Conservation (phyloP, 1,140 invertebrate species). For the Kradibia gibbosae region DNA sequence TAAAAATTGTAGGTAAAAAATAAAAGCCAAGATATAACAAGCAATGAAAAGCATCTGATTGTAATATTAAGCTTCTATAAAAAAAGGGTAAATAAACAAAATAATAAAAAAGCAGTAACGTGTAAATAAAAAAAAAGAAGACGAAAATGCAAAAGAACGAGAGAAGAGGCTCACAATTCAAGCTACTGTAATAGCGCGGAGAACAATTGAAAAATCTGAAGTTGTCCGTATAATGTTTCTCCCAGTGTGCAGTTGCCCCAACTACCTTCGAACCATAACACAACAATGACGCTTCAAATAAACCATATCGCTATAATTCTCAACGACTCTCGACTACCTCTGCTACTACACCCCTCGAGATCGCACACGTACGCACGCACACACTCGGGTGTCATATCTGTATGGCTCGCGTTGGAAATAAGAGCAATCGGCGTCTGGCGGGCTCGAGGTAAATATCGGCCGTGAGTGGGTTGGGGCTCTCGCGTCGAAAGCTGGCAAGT, state of each 20-base stretch:
- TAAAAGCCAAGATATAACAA: no score
- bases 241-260: neutral
- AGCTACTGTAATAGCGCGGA: neutral
- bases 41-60: neutral
- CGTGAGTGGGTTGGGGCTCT: neutral
- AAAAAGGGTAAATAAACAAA: neutral
- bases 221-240: neutral
- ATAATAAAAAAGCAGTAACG: neutral
- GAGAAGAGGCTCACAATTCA: neutral
- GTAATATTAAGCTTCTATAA: neutral
- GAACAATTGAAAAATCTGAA: neutral
- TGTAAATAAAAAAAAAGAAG: no score
- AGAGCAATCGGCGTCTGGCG: neutral
- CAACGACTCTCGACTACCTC: slow-evolving; percentile 20
- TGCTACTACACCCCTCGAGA: no score
- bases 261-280: neutral
- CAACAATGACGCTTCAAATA: slow-evolving; percentile 13
- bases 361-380: no score
- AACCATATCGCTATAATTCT: slow-evolving; percentile 12
- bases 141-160: neutral
- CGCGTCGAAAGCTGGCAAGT: slow-evolving; percentile 1
- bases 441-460: neutral
- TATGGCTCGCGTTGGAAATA: neutral
- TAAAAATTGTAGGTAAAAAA: no score
- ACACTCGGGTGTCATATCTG: no score